Evolutionary conservation across 2,888 invertebrate genomes (phyloP), one percentile per base, ranked within the genome.

Genomic region (Pharmacophagus antenor): DNA sequence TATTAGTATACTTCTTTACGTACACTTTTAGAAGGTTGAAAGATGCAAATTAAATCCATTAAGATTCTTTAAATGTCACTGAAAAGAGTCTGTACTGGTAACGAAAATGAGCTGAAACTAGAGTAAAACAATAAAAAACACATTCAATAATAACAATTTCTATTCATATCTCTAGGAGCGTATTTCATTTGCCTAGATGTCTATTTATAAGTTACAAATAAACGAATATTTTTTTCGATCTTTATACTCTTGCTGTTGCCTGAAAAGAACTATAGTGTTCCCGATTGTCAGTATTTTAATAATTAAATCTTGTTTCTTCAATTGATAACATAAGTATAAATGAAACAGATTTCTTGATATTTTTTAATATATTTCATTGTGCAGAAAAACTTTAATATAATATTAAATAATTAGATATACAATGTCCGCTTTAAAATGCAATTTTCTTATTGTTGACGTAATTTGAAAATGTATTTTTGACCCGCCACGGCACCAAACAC

Each of bases 21-120:
- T 41, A 55, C 46, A 52, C 52, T 61, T 47, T 52, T 47, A 56
- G 56, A 50, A 61, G 56, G 56, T 61, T 56, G 51, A 48, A 47
- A 56, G 61, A 61, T 61, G 61, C 61, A 61, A 61, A 61, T 61
- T 56, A 18, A 61, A 56, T 61, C 61, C 56, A 61, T 61, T 61
- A 61, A 61, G 51, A 61, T 61, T 61, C 61, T 52, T 52, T 56
- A 61, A 61, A 56, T 61, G 61, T 61, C 56, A 61, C 52, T 52
- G 56, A 56, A 56, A 56, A 61, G n/a, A n/a, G 61, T 41, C 56
- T 56, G 56, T 48, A 25, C 61, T 61, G 41, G 56, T 56, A 56
- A 21, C 46, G 56, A 61, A 61, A 61, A 61, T 61, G 61, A 61
- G 56, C 51, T 61, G 51, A 56, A 61, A 52, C 47, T 56, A 51